These are phyloP conservation scores for Leontocebus nigricollis DNA, from an alignment of 2,797 vertebrate species.

Conservation along the genomic window DNA sequence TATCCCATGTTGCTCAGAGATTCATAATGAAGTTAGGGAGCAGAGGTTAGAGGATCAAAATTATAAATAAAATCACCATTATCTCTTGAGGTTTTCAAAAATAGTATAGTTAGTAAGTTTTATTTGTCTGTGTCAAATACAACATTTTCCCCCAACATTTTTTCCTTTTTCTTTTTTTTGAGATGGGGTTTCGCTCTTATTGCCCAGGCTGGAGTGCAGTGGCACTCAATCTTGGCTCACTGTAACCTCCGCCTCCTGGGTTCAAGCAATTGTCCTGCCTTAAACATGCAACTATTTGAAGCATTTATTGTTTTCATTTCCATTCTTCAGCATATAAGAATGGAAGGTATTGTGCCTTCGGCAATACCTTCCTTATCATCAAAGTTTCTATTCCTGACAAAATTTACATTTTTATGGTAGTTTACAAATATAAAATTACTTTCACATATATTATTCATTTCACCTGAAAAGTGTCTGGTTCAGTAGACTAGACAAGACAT, in stretches of 20 bases:
- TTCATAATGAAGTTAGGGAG: background rate
- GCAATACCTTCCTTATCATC: background rate
- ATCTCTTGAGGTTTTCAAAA: background rate
- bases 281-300: conserved; percentile 15
- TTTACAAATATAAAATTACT: conserved; percentile 9
- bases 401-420: background rate
- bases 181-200: too few relatives aligned
- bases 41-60: background rate
- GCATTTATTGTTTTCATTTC: background rate
- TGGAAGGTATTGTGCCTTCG: background rate
- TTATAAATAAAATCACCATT: background rate
- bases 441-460: background rate
- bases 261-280: too few relatives aligned
- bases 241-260: too few relatives aligned
- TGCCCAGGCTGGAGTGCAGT: too few relatives aligned
- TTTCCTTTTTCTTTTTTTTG: too few relatives aligned
- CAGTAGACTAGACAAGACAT: background rate
- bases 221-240: too few relatives aligned
- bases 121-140: background rate
- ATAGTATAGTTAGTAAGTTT: background rate
- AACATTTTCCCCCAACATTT: background rate
- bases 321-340: background rate
- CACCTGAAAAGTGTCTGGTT: background rate
- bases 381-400: conserved; percentile 7
- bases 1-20: background rate